Evolutionary conservation across 2,888 invertebrate species (phyloP).

Genomic region (Cristatella mucedo): DNA sequence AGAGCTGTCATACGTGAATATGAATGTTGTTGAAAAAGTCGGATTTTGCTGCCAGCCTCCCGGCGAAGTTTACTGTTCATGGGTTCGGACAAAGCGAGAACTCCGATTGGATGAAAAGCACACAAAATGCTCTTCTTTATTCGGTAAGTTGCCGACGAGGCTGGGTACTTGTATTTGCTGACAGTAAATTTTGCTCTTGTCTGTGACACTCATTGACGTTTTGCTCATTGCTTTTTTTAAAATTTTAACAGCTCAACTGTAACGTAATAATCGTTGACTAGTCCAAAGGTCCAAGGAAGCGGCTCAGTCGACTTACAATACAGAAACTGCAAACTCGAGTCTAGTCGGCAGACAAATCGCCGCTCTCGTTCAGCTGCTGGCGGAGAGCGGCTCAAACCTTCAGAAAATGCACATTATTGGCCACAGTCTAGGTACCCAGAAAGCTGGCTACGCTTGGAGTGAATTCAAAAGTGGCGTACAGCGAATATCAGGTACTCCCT

Average conservation of each 20-base stretch:
- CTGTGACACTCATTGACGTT: background rate
- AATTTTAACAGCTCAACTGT: too few species aligned
- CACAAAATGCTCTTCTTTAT: slow-evolving; percentile 74
- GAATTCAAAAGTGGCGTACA: slow-evolving; percentile 15
- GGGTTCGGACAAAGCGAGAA: slow-evolving; percentile 81
- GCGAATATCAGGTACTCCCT: slow-evolving; percentile 27
- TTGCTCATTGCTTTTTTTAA: too few species aligned
- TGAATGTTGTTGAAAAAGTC: too few species aligned
- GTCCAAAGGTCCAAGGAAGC: slow-evolving; percentile 23
- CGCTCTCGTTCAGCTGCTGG: slow-evolving; percentile 44
- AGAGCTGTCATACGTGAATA: too few species aligned
- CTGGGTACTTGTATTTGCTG: too few species aligned
- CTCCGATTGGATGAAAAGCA: slow-evolving; percentile 81
- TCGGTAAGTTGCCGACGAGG: too few species aligned
- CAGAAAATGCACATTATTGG: slow-evolving; percentile 20
- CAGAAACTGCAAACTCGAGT: slow-evolving; percentile 76
- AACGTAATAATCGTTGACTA: slow-evolving; percentile 22
- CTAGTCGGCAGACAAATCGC: slow-evolving; percentile 69
- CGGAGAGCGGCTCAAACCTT: slow-evolving; percentile 15
- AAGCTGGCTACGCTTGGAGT: slow-evolving; percentile 19
- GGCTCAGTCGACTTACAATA: slow-evolving; percentile 48
- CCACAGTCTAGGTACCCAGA: slow-evolving; percentile 26
- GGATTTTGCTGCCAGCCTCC: slow-evolving; percentile 58
- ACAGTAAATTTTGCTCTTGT: background rate
- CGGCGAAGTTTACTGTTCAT: slow-evolving; percentile 75